These are phyloP conservation scores for Tauraco hartlaubi DNA, from an alignment of 2,797 vertebrate genomes.

Conservation along the genomic window DNA sequence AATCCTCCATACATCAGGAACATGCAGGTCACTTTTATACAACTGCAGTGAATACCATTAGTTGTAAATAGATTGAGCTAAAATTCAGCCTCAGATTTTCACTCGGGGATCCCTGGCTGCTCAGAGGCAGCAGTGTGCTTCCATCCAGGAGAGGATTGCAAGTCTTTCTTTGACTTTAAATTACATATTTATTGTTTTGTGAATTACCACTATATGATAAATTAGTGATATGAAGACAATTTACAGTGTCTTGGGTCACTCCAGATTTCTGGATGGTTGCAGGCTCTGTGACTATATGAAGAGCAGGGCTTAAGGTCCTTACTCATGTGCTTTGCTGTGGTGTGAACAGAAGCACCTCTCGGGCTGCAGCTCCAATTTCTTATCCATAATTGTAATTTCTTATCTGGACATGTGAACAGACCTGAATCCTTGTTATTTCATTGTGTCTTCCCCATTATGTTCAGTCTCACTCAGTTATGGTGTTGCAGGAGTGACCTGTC, in stretches of 20 bases:
- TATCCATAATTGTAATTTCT: background rate
- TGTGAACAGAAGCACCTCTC: background rate
- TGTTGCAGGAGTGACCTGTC: background rate
- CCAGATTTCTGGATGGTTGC: background rate
- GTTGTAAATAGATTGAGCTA: constrained; percentile 17
- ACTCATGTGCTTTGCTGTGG: background rate
- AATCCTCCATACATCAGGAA: constrained; percentile 44
- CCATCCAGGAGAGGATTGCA: background rate
- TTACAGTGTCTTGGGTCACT: background rate
- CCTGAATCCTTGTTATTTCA: background rate
- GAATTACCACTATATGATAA: background rate
- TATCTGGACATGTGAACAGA: background rate
- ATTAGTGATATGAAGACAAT: background rate
- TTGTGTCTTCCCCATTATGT: background rate
- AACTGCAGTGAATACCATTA: background rate
- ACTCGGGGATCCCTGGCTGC: background rate
- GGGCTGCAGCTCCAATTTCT: background rate
- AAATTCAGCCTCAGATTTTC: background rate
- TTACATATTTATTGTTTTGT: background rate
- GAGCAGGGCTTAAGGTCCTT: background rate
- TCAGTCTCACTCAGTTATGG: background rate
- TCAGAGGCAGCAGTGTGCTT: background rate
- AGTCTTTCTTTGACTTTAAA: background rate
- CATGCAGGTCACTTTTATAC: constrained; percentile 22
- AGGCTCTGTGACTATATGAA: background rate